A percentile compares a stretch with the other conserved stretches of the same genome.
These are phyloP conservation scores for Drosophila oshimai DNA, from an alignment of 1,140 invertebrate genomes.

Conservation along the genomic window DNA sequence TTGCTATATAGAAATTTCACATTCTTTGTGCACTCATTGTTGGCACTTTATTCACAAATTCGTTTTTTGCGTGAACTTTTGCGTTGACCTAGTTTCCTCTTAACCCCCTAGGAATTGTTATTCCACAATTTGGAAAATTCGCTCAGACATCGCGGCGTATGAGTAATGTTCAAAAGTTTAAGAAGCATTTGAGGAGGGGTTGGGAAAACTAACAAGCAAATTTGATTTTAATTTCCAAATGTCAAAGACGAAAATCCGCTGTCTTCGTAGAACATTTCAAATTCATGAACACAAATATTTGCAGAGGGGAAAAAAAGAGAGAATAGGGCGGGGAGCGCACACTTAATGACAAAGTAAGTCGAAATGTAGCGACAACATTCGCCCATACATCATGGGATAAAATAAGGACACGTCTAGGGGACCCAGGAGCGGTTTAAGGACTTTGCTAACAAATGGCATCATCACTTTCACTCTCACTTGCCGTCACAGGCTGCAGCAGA, in stretches of 20 bases:
- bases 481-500: conserved; percentile 21
- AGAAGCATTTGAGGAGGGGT: conserved; percentile 25
- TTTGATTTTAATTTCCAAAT: conserved; percentile 68
- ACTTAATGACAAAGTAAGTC: conserved; percentile 51
- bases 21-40: conserved; percentile 26
- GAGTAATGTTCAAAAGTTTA: conserved; percentile 57
- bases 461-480: conserved; percentile 64
- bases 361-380: conserved; percentile 53
- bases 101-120: conserved; percentile 10
- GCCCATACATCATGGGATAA: conserved; percentile 35
- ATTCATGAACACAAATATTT: conserved; percentile 53
- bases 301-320: background rate
- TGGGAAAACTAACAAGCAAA: conserved; percentile 49
- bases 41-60: conserved; percentile 42
- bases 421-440: conserved; percentile 38
- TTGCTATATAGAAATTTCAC: conserved; percentile 24
- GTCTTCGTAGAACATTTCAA: conserved; percentile 28
- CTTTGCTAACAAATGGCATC: conserved; percentile 61
- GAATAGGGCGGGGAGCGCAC: background rate
- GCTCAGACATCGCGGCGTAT: conserved; percentile 67
- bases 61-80: conserved; percentile 25
- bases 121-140: conserved; percentile 1
- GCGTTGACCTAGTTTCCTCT: conserved; percentile 36
- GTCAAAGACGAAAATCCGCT: conserved; percentile 4
- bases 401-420: background rate